Conservation (phyloP, 2,113 vertebrate species). For the Gopherus evgoodei region DNA sequence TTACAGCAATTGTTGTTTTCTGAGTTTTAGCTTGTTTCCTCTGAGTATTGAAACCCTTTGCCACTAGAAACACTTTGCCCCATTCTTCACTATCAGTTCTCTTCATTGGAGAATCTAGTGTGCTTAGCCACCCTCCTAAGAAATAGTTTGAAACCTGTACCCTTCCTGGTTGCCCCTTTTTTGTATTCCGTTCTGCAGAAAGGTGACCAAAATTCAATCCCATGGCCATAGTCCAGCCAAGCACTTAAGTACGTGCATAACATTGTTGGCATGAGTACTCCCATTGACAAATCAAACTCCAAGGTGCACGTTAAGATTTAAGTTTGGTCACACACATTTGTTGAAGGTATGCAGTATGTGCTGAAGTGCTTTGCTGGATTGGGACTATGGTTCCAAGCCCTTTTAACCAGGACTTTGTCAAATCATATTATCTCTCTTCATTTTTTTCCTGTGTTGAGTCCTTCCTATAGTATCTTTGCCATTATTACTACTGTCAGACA, state of each 20-base stretch:
- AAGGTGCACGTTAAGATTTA: neutral
- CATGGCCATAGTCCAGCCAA: neutral
- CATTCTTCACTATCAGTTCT: too few species aligned
- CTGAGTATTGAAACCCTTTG: too few species aligned
- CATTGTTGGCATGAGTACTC: neutral
- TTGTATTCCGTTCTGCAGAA: too few species aligned
- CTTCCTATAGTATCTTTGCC: neutral
- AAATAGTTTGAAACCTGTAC: too few species aligned
- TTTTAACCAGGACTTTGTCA: neutral
- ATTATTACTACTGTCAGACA: neutral
- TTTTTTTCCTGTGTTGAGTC: neutral
- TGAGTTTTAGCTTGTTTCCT: too few species aligned
- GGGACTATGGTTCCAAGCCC: neutral
- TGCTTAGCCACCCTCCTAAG: too few species aligned
- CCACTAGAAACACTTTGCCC: too few species aligned
- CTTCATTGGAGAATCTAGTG: too few species aligned
- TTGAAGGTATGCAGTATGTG: neutral
- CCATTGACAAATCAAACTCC: neutral
- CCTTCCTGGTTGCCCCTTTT: too few species aligned
- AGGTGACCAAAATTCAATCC: too few species aligned
- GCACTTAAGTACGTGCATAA: neutral
- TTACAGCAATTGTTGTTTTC: too few species aligned
- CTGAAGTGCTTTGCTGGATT: constrained; percentile 6
- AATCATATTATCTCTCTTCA: neutral
- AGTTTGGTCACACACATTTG: neutral